phyloP scores from a whole-genome alignment of 2,797 vertebrate species.

The Chaetophractus vellerosus region DNA sequence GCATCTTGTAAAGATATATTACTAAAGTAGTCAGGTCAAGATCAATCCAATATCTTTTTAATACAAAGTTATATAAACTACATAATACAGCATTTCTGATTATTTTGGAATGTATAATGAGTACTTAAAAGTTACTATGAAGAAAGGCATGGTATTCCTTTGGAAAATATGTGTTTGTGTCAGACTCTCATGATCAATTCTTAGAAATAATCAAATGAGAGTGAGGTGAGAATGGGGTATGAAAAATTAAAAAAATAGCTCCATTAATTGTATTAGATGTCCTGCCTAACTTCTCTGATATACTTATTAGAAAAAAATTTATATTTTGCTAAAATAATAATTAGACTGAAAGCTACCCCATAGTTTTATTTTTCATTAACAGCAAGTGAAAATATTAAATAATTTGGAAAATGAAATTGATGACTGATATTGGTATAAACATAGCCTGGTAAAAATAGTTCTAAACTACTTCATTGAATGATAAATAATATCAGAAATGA shows the following conservation, averaged over 20 bases:
- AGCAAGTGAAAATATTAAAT: slow-evolving; percentile 38
- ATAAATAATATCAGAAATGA: background rate
- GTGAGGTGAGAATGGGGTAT: background rate
- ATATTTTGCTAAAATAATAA: slow-evolving; percentile 25
- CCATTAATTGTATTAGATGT: slow-evolving; percentile 20
- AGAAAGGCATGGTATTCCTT: slow-evolving; percentile 40
- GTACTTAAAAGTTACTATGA: slow-evolving; percentile 60
- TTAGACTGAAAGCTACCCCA: background rate
- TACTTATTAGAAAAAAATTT: slow-evolving; percentile 55
- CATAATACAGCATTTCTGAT: background rate
- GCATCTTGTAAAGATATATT: background rate
- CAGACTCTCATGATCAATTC: slow-evolving; percentile 8
- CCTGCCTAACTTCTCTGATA: slow-evolving; percentile 1
- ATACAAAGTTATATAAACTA: slow-evolving; percentile 35
- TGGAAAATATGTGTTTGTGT: background rate
- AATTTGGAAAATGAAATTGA: background rate
- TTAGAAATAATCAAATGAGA: slow-evolving; percentile 59
- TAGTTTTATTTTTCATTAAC: slow-evolving; percentile 53
- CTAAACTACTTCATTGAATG: background rate
- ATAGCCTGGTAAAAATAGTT: slow-evolving; percentile 56
- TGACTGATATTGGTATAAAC: background rate
- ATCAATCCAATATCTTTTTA: slow-evolving; percentile 38
- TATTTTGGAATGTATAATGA: slow-evolving; percentile 35
- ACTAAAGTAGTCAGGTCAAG: background rate
- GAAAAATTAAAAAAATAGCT: slow-evolving; percentile 58